These are phyloP conservation scores for Bombylius discolor DNA, from an alignment of 2,888 invertebrate genomes.

Conservation along the genomic window DNA sequence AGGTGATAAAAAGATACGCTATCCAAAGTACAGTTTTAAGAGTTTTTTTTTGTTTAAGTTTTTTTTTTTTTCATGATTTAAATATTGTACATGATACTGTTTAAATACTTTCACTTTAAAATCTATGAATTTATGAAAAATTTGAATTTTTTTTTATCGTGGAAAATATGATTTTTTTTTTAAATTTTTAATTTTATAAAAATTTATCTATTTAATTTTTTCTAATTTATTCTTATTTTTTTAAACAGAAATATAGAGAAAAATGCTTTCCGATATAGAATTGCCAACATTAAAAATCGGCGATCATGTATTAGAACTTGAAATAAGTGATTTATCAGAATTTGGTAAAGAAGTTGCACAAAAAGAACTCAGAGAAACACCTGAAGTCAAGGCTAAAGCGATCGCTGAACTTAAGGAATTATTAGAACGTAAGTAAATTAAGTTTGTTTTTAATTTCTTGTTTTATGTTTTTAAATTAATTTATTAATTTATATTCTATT, in stretches of 20 bases:
- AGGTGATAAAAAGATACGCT: too few relatives aligned
- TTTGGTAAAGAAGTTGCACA: constrained; percentile 54
- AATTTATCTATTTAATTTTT: too few relatives aligned
- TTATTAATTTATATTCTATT: background rate
- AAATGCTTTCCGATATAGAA: constrained; percentile 60
- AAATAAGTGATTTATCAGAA: constrained; percentile 50
- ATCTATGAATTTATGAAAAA: too few relatives aligned
- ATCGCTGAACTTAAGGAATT: constrained; percentile 42
- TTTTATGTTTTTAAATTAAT: background rate
- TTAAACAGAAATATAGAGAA: constrained; percentile 19
- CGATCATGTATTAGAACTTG: constrained; percentile 42
- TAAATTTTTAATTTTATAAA: too few relatives aligned
- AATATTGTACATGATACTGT: too few relatives aligned
- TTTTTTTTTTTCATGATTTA: too few relatives aligned
- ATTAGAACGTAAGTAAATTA: constrained; percentile 43
- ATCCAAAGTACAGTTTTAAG: too few relatives aligned
- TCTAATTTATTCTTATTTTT: too few relatives aligned
- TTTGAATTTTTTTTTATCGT: too few relatives aligned
- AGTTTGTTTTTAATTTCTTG: background rate
- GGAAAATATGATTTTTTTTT: too few relatives aligned
- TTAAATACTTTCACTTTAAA: too few relatives aligned
- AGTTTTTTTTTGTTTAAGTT: too few relatives aligned
- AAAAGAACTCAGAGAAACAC: constrained; percentile 57
- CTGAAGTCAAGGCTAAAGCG: constrained; percentile 49
- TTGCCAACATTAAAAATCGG: constrained; percentile 57